These are phyloP conservation scores for Pteria penguin DNA, from an alignment of 2,888 invertebrate species.

Conservation along the genomic window DNA sequence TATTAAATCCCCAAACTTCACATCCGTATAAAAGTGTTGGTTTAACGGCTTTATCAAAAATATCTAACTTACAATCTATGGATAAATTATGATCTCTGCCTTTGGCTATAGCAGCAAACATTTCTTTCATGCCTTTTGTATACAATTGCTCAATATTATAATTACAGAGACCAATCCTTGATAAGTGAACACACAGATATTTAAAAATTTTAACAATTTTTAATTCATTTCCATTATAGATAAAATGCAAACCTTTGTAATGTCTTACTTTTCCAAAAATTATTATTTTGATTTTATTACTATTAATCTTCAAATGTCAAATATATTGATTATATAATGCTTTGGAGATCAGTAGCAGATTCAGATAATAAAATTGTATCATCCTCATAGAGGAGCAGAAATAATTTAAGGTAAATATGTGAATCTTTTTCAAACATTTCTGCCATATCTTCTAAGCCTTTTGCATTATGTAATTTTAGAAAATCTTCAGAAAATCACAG, in stretches of 20 bases:
- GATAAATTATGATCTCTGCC: slow-evolving; percentile 9
- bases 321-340: not conserved
- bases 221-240: not conserved
- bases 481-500: slow-evolving; percentile 18
- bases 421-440: not conserved
- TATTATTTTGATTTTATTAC: slow-evolving; percentile 23
- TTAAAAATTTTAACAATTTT: not conserved
- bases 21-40: slow-evolving; percentile 26
- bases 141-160: not conserved
- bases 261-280: slow-evolving; percentile 20
- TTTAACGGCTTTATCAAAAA: slow-evolving; percentile 7
- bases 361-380: not conserved
- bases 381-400: not conserved
- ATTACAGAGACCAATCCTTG: not conserved
- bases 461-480: not conserved
- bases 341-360: not conserved
- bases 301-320: slow-evolving; percentile 11
- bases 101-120: slow-evolving; percentile 1
- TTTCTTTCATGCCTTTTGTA: slow-evolving; percentile 2
- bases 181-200: not conserved
- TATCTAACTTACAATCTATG: slow-evolving; percentile 3
- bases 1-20: slow-evolving; percentile 24
- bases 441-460: not conserved
- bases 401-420: not conserved
- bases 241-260: not conserved